Percentiles rank a stretch among this genome's conserved stretches.
Evolutionary conservation across 2,888 invertebrate species (phyloP).

Genomic region (Dolichopus griseipennis): DNA sequence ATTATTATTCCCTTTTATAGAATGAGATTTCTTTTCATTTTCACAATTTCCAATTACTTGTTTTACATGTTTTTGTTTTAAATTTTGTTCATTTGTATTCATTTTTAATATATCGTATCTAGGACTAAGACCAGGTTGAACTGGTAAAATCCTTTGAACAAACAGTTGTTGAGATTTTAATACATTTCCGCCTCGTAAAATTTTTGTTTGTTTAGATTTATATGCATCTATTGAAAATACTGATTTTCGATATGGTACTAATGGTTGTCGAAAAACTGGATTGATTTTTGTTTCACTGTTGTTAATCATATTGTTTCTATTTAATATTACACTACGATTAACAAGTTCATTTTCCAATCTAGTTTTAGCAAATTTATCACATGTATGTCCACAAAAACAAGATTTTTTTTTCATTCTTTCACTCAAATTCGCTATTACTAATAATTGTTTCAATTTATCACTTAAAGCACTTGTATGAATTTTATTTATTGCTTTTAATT

Average conservation of each 20-base stretch:
- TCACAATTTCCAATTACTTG: neutral
- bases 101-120: conserved; percentile 31
- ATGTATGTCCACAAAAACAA: conserved; percentile 39
- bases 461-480: conserved; percentile 27
- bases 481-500: conserved; percentile 30
- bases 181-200: conserved; percentile 17
- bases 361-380: conserved; percentile 33
- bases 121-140: conserved; percentile 47
- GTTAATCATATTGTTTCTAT: conserved; percentile 17
- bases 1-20: conserved; percentile 7
- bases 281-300: conserved; percentile 22
- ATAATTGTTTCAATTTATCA: conserved; percentile 39
- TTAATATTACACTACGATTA: neutral
- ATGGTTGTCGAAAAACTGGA: conserved; percentile 32
- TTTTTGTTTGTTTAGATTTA: conserved; percentile 19
- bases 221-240: conserved; percentile 32
- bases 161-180: conserved; percentile 50
- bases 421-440: conserved; percentile 40
- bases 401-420: conserved; percentile 38
- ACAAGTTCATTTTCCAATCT: conserved; percentile 22
- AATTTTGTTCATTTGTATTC: conserved; percentile 18
- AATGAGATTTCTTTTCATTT: conserved; percentile 9
- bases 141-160: conserved; percentile 64
- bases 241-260: conserved; percentile 34
- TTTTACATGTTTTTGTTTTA: conserved; percentile 27